A percentile compares a stretch with the other conserved stretches of the same genome.
Conservation (phyloP, 2,113 vertebrate genomes). For the Aptenodytes forsteri region DNA sequence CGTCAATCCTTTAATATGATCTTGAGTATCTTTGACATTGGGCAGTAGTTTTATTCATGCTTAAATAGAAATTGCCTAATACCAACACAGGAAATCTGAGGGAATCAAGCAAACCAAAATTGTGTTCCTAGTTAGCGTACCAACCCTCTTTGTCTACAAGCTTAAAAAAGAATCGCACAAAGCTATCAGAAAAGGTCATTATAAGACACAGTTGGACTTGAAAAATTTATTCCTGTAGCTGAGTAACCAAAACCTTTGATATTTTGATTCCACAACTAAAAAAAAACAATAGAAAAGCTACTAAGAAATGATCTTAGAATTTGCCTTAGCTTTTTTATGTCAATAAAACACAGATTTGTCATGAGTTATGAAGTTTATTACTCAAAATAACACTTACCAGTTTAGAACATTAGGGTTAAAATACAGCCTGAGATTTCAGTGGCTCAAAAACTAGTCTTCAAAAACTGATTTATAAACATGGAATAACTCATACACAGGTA, state of each 20-base stretch:
- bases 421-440: background rate
- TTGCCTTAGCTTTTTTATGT: background rate
- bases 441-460: background rate
- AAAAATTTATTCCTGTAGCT: background rate
- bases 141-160: background rate
- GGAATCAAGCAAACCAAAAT: background rate
- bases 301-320: background rate
- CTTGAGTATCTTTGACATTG: fast-evolving
- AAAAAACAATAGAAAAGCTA: background rate
- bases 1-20: background rate
- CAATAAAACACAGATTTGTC: background rate
- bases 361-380: background rate
- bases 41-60: background rate
- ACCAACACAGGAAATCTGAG: background rate
- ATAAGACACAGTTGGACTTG: background rate
- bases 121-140: fast-evolving
- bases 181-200: background rate
- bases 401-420: background rate
- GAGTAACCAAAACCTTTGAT: background rate
- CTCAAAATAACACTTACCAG: background rate
- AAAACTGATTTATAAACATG: background rate
- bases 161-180: background rate
- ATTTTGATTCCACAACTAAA: background rate
- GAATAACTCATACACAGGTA: background rate
- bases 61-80: background rate